Conservation (phyloP, 2,888 invertebrate species). For the Drosophila leonis region DNA sequence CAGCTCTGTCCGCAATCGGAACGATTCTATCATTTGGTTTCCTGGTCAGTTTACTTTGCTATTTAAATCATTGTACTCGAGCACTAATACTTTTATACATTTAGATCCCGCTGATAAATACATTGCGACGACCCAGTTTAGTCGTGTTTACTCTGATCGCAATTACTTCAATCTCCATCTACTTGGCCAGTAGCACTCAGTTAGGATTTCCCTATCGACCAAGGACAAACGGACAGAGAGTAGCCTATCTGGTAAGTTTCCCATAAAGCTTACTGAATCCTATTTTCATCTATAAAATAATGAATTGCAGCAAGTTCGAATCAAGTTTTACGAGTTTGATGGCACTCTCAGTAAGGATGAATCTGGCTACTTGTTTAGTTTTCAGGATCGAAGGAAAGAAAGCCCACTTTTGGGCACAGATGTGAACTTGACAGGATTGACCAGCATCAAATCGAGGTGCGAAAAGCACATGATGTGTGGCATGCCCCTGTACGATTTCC, state of each 20-base stretch:
- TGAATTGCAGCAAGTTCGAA: conserved; percentile 85
- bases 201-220: conserved; percentile 88
- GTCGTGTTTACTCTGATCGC: conserved; percentile 41
- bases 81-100: not conserved
- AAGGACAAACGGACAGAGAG: conserved; percentile 85
- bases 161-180: conserved; percentile 20
- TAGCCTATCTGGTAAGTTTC: conserved; percentile 84
- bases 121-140: conserved; percentile 54
- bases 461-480: conserved; percentile 76
- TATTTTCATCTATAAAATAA: not conserved
- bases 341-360: conserved; percentile 83
- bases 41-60: conserved; percentile 64
- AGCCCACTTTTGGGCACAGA: conserved; percentile 44
- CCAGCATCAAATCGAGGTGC: conserved; percentile 62
- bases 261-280: rapidly evolving
- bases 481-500: conserved; percentile 67
- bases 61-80: not conserved
- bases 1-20: conserved; percentile 82
- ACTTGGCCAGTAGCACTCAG: conserved; percentile 84
- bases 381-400: conserved; percentile 83
- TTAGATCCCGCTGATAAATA: conserved; percentile 60
- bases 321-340: conserved; percentile 85
- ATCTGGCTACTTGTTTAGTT: conserved; percentile 85
- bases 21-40: conserved; percentile 82
- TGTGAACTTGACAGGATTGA: conserved; percentile 60